Conservation (phyloP, 2,888 invertebrate species). For the Hyles lineata region DNA sequence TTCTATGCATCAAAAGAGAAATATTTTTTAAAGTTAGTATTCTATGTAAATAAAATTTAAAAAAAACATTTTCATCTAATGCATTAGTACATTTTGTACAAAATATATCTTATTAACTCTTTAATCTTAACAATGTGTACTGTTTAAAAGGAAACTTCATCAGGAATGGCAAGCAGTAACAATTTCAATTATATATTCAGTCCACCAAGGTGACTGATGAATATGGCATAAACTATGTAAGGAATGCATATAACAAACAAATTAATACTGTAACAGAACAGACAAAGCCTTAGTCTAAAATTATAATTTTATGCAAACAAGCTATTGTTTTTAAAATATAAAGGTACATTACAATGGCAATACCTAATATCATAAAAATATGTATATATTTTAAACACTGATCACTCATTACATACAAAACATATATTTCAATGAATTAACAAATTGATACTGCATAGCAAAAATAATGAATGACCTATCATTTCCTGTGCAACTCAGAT, state of each 20-base stretch:
- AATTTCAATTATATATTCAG: slow-evolving; percentile 34
- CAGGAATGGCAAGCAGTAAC: slow-evolving; percentile 35
- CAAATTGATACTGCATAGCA: too few relatives aligned
- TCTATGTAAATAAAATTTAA: neutral
- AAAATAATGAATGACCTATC: too few relatives aligned
- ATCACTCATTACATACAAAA: neutral
- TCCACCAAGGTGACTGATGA: slow-evolving; percentile 22
- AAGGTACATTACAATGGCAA: slow-evolving; percentile 67
- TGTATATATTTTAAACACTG: neutral
- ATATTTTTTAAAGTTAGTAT: too few relatives aligned
- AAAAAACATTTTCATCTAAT: neutral
- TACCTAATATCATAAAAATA: slow-evolving; percentile 35
- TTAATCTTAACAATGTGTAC: neutral
- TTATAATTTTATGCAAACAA: slow-evolving; percentile 39
- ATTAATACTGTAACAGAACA: slow-evolving; percentile 29
- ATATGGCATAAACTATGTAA: slow-evolving; percentile 24
- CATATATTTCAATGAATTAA: too few relatives aligned
- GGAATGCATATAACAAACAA: slow-evolving; percentile 25
- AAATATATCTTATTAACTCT: neutral
- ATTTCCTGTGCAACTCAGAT: too few relatives aligned
- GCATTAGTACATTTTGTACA: neutral
- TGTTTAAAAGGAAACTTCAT: neutral
- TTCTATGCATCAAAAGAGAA: neutral
- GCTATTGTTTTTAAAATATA: slow-evolving; percentile 44
- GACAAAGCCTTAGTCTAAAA: slow-evolving; percentile 23